Conservation (phyloP, 2,113 vertebrate species). For the Xenus cinereus region DNA sequence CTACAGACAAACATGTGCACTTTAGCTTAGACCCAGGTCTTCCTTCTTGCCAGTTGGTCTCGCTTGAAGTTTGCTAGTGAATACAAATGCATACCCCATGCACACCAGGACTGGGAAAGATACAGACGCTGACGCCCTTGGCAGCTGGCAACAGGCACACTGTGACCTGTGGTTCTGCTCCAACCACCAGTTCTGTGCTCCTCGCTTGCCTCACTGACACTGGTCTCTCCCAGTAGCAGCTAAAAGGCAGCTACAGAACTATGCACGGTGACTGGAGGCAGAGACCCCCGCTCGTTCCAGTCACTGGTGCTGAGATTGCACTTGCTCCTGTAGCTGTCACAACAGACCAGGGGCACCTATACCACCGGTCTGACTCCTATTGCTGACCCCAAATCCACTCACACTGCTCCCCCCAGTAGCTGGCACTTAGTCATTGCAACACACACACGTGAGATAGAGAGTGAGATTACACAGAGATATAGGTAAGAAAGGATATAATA, state of each 20-base stretch:
- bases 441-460: neutral
- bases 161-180: fast-evolving
- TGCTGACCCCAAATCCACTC: neutral
- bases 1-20: neutral
- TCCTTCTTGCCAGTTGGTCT: neutral
- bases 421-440: neutral
- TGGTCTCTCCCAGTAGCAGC: neutral
- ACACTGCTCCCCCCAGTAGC: neutral
- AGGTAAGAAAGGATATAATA: neutral
- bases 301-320: too few species aligned
- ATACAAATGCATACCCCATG: too few species aligned
- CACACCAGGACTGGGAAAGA: neutral
- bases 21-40: neutral
- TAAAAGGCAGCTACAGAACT: neutral
- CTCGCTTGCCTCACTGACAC: neutral
- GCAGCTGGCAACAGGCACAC: neutral
- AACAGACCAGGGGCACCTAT: neutral
- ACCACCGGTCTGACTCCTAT: neutral
- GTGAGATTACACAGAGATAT: too few species aligned
- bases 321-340: neutral
- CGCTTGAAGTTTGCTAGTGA: neutral
- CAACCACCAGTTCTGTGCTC: too few species aligned
- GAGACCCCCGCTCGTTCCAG: neutral
- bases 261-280: neutral
- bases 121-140: too few species aligned